A percentile compares a stretch with the other conserved stretches of the same genome.
phyloP scores from a whole-genome alignment of 2,113 vertebrate species.

The Ictalurus punctatus region DNA sequence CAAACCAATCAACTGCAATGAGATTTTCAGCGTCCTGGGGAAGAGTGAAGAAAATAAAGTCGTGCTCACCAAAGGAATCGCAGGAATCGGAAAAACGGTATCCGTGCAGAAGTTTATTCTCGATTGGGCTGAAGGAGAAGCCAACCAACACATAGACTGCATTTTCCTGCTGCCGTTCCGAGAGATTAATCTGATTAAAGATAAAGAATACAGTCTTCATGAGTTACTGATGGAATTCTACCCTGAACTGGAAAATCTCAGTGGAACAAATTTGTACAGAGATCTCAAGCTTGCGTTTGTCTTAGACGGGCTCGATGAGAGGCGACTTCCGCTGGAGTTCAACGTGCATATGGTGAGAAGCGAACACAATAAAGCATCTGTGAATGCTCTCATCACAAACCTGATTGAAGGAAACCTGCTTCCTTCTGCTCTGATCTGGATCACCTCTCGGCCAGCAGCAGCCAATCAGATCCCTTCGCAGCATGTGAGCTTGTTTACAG shows the following conservation, averaged over 20 bases:
- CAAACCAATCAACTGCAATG: slow-evolving; percentile 40
- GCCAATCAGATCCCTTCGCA: slow-evolving; percentile 46
- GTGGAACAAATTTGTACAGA: slow-evolving; percentile 15
- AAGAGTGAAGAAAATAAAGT: background rate
- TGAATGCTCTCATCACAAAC: slow-evolving; percentile 44
- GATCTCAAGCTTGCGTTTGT: slow-evolving; percentile 32
- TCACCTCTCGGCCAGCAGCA: slow-evolving; percentile 51
- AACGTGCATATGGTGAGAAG: background rate
- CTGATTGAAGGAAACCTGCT: slow-evolving; percentile 46
- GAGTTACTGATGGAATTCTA: slow-evolving; percentile 46
- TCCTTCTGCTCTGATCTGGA: slow-evolving; percentile 47
- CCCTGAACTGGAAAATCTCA: slow-evolving; percentile 36
- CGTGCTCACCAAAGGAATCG: slow-evolving; percentile 54
- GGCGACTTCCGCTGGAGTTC: slow-evolving; percentile 40
- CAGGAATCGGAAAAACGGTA: slow-evolving; percentile 54
- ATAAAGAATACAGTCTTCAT: slow-evolving; percentile 44
- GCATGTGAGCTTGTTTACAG: slow-evolving; percentile 48
- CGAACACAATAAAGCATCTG: background rate
- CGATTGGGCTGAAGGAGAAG: slow-evolving; percentile 48
- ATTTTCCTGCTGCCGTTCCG: slow-evolving; percentile 54
- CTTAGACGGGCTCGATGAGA: slow-evolving; percentile 56
- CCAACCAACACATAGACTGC: slow-evolving; percentile 45
- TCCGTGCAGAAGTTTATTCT: slow-evolving; percentile 53
- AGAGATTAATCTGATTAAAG: slow-evolving; percentile 53
- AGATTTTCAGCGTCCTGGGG: slow-evolving; percentile 31